Base-by-base conservation (phyloP, 2,113 vertebrate genomes). In the Maccullochella peelii region DNA sequence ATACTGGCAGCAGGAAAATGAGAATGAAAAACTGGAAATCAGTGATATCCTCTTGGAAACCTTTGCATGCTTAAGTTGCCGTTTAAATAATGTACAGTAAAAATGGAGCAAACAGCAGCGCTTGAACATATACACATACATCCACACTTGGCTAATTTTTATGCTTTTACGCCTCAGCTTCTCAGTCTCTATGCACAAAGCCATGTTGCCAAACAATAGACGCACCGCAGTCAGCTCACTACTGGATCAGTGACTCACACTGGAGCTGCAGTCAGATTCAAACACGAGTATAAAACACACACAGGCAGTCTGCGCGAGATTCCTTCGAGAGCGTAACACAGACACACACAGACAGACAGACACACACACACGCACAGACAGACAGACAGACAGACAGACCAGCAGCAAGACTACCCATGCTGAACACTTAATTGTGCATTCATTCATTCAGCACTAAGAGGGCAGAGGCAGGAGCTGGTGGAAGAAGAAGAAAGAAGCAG, bases 221-320 rank as follows among this genome's bases (percentile, higher is more conserved):
- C 86, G 88, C 36, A 91, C 91, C 89, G 93, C 91, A 93, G 93
- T 93, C 90, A 88, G 90, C 89, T 91, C 88, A 76, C 79, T 72
- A 77, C 89, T 91, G 84, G 88, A 93, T 93, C 88, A 93, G 90
- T 92, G 90, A 92, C 89, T 92, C 91, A 92, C 85, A 59, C 88
- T 79, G 86, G 79, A 90, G 90, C 88, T 86, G 86, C 89, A 90
- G 90, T 85, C 89, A 82, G 74, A 91, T 81, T 88, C 87, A 91
- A 85, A 89, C 72, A 58, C 61, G 54, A 79, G 63, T 15, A 75
- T 42, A 85, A 85, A 75, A 88, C 87, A 92, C 36, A 30, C 83
- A 62, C 36, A 30, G 40, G 6, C 79, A 54, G 82, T 73, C 55
- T 42, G 82, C 0, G 36, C 87, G 65, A 86, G 84, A 81, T 65